Evolutionary conservation across 2,113 vertebrate genomes (phyloP), one percentile per base, ranked within the genome.

Genomic region (Pterocles orientalis): DNA sequence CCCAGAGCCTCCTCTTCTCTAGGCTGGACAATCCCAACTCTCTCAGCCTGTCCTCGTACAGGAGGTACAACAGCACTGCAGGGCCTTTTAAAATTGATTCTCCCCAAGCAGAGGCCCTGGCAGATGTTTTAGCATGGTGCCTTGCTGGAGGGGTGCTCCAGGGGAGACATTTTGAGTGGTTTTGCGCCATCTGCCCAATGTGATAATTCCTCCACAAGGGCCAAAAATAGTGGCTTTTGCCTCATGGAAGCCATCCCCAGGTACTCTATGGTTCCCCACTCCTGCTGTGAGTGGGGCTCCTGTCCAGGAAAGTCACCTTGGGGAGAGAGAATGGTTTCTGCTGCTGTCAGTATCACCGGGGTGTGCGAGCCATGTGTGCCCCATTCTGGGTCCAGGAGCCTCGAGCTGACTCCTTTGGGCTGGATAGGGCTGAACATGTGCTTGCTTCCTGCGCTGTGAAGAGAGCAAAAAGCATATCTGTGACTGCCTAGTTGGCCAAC

Each of bases 161-260:
- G 31, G 86, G 34, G n/a, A 83, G 21, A 5, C 3, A 3, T 7
- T 45, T 16, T 34, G 23, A 68, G 36, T 10, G 47, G 26, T n/a
- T 73, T 81, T 82, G 41, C 33, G 51, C 19, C 13, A 11, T 48
- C 56, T 85, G 23, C n/a, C 51, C 3, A 0, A 24, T 10, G 21
- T 0, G 0, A 7, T 25, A 29, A 70, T 69, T 86, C 19, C 12
- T 80, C 62, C 14, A 3, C 2, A 5, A 39, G 41, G 8, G 16
- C 20, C 17, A 18, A 54, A 77, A 64, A 41, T 29, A 31, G 48
- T 36, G 50, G 3, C 12, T 86, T 86, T 93, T 89, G 17, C 45
- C 34, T 34, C 29, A 11, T 26, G 5, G 58, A 31, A 60, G 28
- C 28, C 39, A 48, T 33, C 58, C 31, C 19, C 34, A n/a, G 25